Percentiles rank a stretch among this genome's conserved stretches.
These are phyloP conservation scores for Prunella strophiata DNA, from an alignment of 2,797 vertebrate genomes.

Conservation along the genomic window DNA sequence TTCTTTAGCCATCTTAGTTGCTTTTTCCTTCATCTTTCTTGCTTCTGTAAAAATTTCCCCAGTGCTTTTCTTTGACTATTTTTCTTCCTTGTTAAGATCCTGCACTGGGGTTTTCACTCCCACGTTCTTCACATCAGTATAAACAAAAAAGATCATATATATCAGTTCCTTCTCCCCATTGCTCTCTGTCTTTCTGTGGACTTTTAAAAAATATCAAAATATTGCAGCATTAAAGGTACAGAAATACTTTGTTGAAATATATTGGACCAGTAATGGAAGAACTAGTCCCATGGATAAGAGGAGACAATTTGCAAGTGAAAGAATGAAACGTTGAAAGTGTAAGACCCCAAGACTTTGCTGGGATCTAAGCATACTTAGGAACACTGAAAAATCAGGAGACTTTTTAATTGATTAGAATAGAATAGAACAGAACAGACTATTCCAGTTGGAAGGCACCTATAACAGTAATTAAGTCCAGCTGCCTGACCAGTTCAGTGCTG, in stretches of 20 bases:
- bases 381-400: slow-evolving; percentile 11
- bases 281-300: not conserved
- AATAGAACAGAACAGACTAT: not conserved
- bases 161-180: not conserved
- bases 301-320: not conserved
- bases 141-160: slow-evolving; percentile 3
- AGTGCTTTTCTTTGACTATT: not conserved
- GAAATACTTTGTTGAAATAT: not conserved
- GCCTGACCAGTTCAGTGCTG: not conserved
- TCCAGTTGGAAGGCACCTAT: not conserved
- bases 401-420: not conserved
- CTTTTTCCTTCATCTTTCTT: slow-evolving; percentile 29
- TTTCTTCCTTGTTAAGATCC: not conserved
- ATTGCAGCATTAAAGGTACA: not conserved
- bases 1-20: slow-evolving; percentile 22
- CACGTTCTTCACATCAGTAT: not conserved
- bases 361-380: not conserved
- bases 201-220: slow-evolving; percentile 28
- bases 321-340: not conserved
- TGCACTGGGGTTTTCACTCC: not conserved
- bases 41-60: slow-evolving; percentile 28
- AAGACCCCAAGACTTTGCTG: not conserved
- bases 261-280: not conserved
- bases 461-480: not conserved
- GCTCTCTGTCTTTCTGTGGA: not conserved